These are phyloP conservation scores for Sorex fumeus DNA, from an alignment of 2,113 vertebrate species.

Conservation along the genomic window DNA sequence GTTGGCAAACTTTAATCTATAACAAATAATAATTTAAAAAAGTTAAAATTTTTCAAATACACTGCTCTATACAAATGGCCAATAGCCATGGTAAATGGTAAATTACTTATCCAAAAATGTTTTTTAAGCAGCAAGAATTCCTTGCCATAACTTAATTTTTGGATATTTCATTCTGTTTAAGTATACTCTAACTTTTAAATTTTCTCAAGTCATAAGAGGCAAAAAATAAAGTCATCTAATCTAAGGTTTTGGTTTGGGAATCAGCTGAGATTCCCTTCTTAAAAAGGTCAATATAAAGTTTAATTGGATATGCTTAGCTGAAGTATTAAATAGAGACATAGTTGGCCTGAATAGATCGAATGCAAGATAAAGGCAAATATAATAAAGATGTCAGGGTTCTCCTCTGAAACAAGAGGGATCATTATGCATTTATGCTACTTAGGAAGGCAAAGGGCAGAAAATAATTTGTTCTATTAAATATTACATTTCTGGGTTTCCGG, in stretches of 20 bases:
- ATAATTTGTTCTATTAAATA: slow-evolving; percentile 38
- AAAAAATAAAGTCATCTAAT: not conserved
- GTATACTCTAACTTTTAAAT: not conserved
- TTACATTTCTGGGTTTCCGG: not conserved
- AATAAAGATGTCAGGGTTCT: slow-evolving; percentile 59
- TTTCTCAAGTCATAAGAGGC: not conserved
- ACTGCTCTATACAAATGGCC: not conserved
- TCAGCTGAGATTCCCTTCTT: slow-evolving; percentile 34
- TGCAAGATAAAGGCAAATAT: slow-evolving; percentile 69
- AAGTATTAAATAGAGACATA: slow-evolving; percentile 62
- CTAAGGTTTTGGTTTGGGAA: slow-evolving; percentile 22
- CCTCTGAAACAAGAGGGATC: slow-evolving; percentile 54
- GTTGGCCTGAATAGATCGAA: slow-evolving; percentile 32
- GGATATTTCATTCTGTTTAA: not conserved
- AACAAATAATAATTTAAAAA: not conserved
- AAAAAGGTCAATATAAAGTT: slow-evolving; percentile 59
- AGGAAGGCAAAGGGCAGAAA: slow-evolving; percentile 9
- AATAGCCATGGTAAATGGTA: not conserved
- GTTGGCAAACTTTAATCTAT: not conserved
- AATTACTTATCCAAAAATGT: not conserved
- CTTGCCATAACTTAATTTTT: not conserved
- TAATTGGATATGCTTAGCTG: slow-evolving; percentile 63
- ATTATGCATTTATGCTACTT: slow-evolving; percentile 61
- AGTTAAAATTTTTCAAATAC: not conserved
- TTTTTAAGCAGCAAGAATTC: not conserved